These are phyloP conservation scores for Drosophila arawakana DNA, from an alignment of 1,140 invertebrate genomes.

Conservation along the genomic window DNA sequence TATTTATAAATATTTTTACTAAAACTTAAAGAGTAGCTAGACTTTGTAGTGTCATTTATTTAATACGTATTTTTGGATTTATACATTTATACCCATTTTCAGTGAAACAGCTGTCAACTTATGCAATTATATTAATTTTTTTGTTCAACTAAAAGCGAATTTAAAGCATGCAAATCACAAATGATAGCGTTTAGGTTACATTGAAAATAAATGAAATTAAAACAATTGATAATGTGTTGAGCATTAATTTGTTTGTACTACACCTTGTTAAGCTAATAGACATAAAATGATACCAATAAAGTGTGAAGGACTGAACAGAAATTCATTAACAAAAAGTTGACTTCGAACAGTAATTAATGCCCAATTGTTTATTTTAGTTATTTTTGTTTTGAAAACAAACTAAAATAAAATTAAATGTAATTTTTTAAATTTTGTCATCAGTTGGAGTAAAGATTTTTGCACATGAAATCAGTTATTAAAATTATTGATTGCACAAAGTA, in stretches of 20 bases:
- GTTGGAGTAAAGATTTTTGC: no score
- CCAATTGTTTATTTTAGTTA: not conserved
- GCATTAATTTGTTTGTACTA: slow-evolving; percentile 22
- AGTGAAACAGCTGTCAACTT: no score
- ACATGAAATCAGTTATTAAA: no score
- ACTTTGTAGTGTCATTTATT: no score
- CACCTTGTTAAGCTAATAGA: slow-evolving; percentile 24
- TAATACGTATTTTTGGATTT: no score
- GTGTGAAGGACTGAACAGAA: not conserved
- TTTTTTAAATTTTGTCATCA: no score
- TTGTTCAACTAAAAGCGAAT: not conserved
- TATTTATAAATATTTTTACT: no score
- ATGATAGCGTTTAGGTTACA: not conserved
- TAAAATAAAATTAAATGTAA: no score
- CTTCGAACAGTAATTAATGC: not conserved
- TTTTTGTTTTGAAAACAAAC: no score
- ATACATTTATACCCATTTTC: no score
- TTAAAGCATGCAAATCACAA: not conserved
- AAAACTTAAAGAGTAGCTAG: no score
- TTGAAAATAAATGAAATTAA: not conserved
- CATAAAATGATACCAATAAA: slow-evolving; percentile 9
- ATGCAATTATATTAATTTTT: not conserved
- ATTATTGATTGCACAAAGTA: not conserved
- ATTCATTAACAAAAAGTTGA: slow-evolving; percentile 9
- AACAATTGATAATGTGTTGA: slow-evolving; percentile 10